A percentile compares a stretch with the other conserved stretches of the same genome.
Conservation (phyloP, 2,113 vertebrate genomes). For the Podocnemis expansa region DNA sequence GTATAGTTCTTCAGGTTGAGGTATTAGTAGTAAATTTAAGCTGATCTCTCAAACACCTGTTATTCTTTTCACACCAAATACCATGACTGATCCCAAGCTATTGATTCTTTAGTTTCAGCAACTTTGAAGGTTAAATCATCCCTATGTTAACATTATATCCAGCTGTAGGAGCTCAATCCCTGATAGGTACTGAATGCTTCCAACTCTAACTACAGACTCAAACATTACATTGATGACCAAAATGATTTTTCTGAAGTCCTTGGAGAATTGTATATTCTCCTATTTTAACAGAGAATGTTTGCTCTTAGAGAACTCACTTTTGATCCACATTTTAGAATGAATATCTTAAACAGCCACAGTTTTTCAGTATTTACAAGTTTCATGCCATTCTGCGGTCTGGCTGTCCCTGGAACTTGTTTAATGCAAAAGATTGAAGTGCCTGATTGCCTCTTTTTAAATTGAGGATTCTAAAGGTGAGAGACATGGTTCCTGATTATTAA, state of each 20-base stretch:
- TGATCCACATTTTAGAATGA: background rate
- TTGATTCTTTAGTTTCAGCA: background rate
- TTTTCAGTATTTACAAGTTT: background rate
- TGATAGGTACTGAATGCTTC: background rate
- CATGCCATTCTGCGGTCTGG: background rate
- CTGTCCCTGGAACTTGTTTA: background rate
- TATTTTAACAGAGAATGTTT: background rate
- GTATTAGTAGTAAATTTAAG: background rate
- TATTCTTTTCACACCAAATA: background rate
- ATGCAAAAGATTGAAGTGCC: background rate
- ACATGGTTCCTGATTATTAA: background rate
- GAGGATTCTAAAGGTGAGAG: background rate
- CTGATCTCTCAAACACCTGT: background rate
- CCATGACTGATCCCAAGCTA: background rate
- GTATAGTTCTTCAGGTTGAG: background rate
- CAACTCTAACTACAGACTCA: background rate
- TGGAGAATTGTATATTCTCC: background rate
- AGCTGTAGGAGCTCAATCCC: background rate
- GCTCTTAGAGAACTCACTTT: background rate
- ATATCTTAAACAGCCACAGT: background rate
- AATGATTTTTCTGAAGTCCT: background rate
- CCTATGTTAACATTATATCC: background rate
- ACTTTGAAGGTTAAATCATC: background rate
- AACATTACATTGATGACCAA: background rate
- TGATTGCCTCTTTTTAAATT: background rate